These are phyloP conservation scores for Acipenser oxyrinchus DNA, from an alignment of 2,797 vertebrate genomes.

Conservation along the genomic window DNA sequence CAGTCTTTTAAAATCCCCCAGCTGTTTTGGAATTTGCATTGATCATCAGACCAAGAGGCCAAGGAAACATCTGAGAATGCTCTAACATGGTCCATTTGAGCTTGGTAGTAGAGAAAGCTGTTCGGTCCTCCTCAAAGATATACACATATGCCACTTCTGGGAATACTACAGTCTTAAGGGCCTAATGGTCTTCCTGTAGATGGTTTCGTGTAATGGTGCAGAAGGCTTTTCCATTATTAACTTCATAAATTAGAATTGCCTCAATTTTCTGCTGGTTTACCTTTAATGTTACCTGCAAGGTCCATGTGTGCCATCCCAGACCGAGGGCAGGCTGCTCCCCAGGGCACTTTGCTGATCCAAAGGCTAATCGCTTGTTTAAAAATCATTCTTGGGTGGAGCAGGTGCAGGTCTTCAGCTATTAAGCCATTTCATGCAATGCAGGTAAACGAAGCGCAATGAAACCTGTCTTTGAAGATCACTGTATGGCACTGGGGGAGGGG, in stretches of 20 bases:
- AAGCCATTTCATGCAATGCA: conserved; percentile 26
- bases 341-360: conserved; percentile 37
- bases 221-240: conserved; percentile 25
- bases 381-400: conserved; percentile 30
- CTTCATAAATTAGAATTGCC: conserved; percentile 16
- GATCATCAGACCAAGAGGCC: not conserved
- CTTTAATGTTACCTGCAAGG: conserved; percentile 36
- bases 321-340: conserved; percentile 28
- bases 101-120: conserved; percentile 31
- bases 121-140: not conserved
- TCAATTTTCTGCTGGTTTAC: conserved; percentile 32
- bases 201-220: conserved; percentile 37
- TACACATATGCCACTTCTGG: conserved; percentile 8
- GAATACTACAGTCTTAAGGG: conserved; percentile 47
- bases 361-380: conserved; percentile 54
- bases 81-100: conserved; percentile 26
- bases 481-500: not conserved
- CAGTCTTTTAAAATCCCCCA: conserved; percentile 26
- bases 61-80: conserved; percentile 13
- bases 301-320: conserved; percentile 11
- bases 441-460: conserved; percentile 32
- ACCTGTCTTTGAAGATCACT: conserved; percentile 31
- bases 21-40: not conserved
- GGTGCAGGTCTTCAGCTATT: conserved; percentile 34
- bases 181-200: conserved; percentile 38